These are phyloP conservation scores for Dermatemys mawii DNA, from an alignment of 2,113 vertebrate species.

Conservation along the genomic window DNA sequence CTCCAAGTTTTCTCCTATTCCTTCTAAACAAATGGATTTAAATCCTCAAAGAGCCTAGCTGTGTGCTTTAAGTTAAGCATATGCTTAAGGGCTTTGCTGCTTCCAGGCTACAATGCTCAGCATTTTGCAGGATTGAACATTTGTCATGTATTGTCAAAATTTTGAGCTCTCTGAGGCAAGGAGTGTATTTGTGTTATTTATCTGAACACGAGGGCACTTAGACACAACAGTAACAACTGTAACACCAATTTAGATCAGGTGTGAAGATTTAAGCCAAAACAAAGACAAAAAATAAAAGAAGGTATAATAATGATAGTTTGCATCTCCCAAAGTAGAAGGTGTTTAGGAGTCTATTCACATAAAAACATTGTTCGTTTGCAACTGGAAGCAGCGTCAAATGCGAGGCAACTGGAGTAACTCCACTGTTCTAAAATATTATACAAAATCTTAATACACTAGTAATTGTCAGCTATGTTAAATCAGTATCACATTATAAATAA, in stretches of 20 bases:
- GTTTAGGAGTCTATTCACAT: background rate
- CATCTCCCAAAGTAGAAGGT: background rate
- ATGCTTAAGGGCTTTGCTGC: background rate
- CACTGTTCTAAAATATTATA: background rate
- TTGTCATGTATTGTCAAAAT: constrained; percentile 38
- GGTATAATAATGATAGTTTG: background rate
- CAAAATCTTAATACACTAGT: background rate
- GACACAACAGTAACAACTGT: background rate
- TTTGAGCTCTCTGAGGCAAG: constrained; percentile 52
- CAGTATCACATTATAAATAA: no score
- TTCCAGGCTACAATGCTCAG: background rate
- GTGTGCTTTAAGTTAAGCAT: background rate
- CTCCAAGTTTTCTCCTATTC: background rate
- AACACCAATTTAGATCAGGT: background rate
- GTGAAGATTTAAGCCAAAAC: constrained; percentile 20
- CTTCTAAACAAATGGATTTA: background rate
- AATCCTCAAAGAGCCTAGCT: background rate
- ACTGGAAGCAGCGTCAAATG: background rate
- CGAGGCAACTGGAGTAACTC: background rate
- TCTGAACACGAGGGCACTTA: background rate
- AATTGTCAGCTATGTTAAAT: background rate
- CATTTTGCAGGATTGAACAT: constrained; percentile 43
- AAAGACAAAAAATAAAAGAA: no score
- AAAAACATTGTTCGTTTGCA: background rate
- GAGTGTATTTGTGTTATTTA: constrained; percentile 34